Evolutionary conservation across 2,888 invertebrate genomes (phyloP), one percentile per base, ranked within the genome.

Genomic region (Geophilus truncorum): DNA sequence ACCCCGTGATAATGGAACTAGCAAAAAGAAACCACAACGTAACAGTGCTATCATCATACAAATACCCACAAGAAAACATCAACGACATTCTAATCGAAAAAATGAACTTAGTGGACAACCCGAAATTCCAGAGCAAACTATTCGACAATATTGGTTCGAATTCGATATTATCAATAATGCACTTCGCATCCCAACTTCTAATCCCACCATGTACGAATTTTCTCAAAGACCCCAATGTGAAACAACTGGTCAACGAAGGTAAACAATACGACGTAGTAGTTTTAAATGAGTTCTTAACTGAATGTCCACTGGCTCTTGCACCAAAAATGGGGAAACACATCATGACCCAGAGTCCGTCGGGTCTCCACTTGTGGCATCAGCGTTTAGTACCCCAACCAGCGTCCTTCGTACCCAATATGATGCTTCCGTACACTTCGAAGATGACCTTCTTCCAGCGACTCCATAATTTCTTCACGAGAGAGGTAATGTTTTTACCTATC

Each of bases 261-360:
- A 32, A 78, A 78, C 78, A 78, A 23, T 78, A 18, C 40, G 78
- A 78, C 18, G 15, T 78, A 12, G 78, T 36, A 15, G 40, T 78
- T 34, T 12, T 78, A 21, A 40, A 21, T 36, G 78, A 2, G 3
- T 78, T 78, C 12, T 18, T 78, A 4, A 36, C 3, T 36, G 78
- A 78, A 36, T 78, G 34, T 18, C 12, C 78, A 5, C 4, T 78
- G 25, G 34, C 40, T 6, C 3, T 23, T 78, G 78, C 78, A 21
- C n/a, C 78, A 36, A 21, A 36, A 18, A 4, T 78, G 2, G 78
- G 36, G 3, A 36, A 78, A 34, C 2, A 78, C 15, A 18, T 78
- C 15, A 78, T 78, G 1, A 2, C 5, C 2, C 78, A 32, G 6
- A 32, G 34, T 15, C 30, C 76, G 15, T n/a, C 76, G 5, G 30